Evolutionary conservation across 2,888 invertebrate species (phyloP).

Genomic region (Phalera bucephala): DNA sequence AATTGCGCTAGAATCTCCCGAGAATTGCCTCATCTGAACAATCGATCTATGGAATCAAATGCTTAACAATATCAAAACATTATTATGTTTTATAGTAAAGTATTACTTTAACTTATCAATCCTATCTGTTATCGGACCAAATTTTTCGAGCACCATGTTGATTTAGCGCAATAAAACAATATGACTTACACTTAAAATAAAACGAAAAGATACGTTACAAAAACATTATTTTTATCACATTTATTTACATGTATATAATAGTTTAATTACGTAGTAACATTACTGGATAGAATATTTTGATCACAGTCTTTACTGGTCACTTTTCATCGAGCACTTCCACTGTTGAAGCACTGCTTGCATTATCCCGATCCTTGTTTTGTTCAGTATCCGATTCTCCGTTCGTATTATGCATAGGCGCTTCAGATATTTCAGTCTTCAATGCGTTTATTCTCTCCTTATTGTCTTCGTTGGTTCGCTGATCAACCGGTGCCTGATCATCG

Average conservation of each 20-base stretch:
- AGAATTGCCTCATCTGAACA: too few species aligned
- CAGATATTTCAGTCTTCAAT: slow-evolving; percentile 58
- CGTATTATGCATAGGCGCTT: slow-evolving; percentile 26
- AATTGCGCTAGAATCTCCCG: too few species aligned
- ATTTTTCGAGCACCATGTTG: not conserved
- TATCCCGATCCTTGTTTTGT: slow-evolving; percentile 58
- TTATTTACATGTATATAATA: not conserved
- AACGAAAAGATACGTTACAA: not conserved
- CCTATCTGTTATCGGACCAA: not conserved
- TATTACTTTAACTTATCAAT: not conserved
- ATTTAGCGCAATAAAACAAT: not conserved
- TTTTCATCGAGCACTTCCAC: slow-evolving; percentile 76
- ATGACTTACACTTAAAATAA: not conserved
- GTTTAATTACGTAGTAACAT: slow-evolving; percentile 6
- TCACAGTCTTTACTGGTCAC: slow-evolving; percentile 35
- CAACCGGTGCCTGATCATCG: slow-evolving; percentile 48
- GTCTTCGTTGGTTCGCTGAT: slow-evolving; percentile 43
- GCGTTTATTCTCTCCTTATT: slow-evolving; percentile 58
- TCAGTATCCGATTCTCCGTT: slow-evolving; percentile 34
- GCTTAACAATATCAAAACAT: too few species aligned
- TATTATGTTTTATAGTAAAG: too few species aligned
- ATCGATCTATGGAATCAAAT: too few species aligned
- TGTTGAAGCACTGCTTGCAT: slow-evolving; percentile 74
- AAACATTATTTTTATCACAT: not conserved
- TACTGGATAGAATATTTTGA: slow-evolving; percentile 3